Conservation (phyloP, 35 echinoderm and acorn worm species). For the Stichopus chloronotus region DNA sequence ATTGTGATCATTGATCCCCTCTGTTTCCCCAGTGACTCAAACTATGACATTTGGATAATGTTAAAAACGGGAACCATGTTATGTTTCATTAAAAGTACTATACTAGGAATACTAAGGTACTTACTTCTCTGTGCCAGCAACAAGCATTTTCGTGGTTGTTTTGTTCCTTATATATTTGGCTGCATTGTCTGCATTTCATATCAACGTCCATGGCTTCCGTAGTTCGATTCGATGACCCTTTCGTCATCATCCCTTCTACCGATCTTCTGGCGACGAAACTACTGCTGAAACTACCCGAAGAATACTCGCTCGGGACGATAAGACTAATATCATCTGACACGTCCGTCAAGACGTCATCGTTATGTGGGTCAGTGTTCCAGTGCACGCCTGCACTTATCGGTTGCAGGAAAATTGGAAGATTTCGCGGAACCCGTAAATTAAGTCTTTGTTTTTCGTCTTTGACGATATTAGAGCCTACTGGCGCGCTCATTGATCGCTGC, state of each 20-base stretch:
- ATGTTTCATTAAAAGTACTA: too few species aligned
- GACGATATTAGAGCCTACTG: not conserved
- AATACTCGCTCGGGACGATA: constrained; percentile 26
- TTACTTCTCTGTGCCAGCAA: constrained; percentile 46
- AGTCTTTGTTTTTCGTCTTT: not conserved
- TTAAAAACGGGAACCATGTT: too few species aligned
- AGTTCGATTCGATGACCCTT: not conserved
- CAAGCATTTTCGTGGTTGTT: constrained; percentile 17
- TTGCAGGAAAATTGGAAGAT: not conserved
- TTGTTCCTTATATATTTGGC: not conserved
- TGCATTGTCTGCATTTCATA: constrained; percentile 27
- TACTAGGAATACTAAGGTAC: not conserved
- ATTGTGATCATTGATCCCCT: too few species aligned
- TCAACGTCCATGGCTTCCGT: not conserved
- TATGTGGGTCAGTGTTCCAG: not conserved
- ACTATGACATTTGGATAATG: too few species aligned
- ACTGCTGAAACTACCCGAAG: constrained; percentile 19
- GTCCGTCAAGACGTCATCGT: not conserved
- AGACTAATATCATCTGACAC: constrained; percentile 17
- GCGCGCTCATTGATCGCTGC: constrained; percentile 13
- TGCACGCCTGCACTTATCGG: not conserved
- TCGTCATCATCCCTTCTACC: constrained; percentile 14
- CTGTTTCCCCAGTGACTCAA: too few species aligned
- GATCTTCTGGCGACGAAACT: not conserved
- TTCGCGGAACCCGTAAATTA: not conserved